Percentiles rank a stretch among this genome's conserved stretches.
Evolutionary conservation across 2,113 vertebrate genomes (phyloP).

Genomic region (Neolamprologus hecqui): DNA sequence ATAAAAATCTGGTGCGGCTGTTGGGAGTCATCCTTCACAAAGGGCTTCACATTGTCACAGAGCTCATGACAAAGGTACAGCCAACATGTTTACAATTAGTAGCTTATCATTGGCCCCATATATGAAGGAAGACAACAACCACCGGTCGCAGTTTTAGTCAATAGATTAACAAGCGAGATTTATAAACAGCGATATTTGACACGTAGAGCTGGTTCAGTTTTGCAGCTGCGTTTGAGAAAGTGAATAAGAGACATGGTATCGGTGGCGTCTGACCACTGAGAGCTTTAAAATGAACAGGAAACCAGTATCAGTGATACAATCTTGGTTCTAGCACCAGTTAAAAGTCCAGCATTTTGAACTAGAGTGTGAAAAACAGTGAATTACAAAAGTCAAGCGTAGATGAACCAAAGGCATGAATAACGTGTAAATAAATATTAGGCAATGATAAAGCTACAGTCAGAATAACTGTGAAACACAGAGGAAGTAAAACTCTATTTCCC

Average conservation of each 20-base stretch:
- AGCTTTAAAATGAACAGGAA: neutral
- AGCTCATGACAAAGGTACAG: constrained; percentile 87
- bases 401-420: neutral
- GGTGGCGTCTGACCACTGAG: neutral
- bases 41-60: constrained; percentile 87
- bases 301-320: neutral
- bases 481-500: neutral
- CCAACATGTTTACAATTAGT: neutral
- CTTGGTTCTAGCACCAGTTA: neutral
- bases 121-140: neutral
- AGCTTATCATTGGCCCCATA: neutral
- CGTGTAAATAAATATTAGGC: neutral
- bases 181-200: neutral
- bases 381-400: neutral
- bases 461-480: neutral
- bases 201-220: neutral
- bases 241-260: neutral
- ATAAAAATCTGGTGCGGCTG: constrained; percentile 84
- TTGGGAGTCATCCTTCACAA: constrained; percentile 86
- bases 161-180: neutral
- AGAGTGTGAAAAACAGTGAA: neutral
- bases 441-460: neutral
- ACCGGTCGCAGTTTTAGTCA: neutral
- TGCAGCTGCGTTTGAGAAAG: neutral
- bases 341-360: neutral